Base-by-base conservation (phyloP, 2,113 vertebrate genomes). In the Halichoeres trimaculatus region DNA sequence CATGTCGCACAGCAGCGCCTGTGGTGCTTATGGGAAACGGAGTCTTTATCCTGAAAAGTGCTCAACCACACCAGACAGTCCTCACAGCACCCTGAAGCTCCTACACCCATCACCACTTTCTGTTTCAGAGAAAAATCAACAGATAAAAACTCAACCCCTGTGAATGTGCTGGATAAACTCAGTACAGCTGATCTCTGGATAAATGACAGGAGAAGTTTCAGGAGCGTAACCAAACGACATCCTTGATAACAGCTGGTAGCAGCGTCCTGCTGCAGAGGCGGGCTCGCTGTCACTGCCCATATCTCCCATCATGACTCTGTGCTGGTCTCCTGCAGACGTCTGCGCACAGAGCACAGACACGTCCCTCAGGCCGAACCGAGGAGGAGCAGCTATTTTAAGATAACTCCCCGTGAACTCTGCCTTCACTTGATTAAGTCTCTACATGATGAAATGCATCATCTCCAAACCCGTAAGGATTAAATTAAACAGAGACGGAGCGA, bases 271-370 rank as follows among this genome's bases (percentile, higher is more conserved):
- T 70, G 47, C 64, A 26, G 36, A 67, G 51, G 60, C 43, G 26
- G 16, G 7, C 50, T 48, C 1, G 0, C 50, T 30, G 60, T 70
- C 69, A 60, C 3, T 36, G 22, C 38, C 22, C 24, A 23, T 53
- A 40, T 52, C 69, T 73, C 63, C 23, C 62, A 73, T 57, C 20
- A 54, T 16, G 54, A 24, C 11, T 8, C 50, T 14, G 38, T 40
- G 23, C 72, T 47, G 53, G 38, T 58, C 70, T 41, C 17, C 48
- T 57, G 47, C 57, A 13, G 51, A 48, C 56, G 30, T 58, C 51
- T 47, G 20, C 22, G 30, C 8, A 57, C 16, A 34, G n/a, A 60
- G 43, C 2, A 55, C 48, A 69, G 57, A 57, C 0, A 63, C 30
- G 43, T 20, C 48, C 41, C 55, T 16, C 10, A 8, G 34, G 55